phyloP scores from a whole-genome alignment of 30 jellyfish, hydroid and myxozoan genomes.

The Aurelia coerulea region DNA sequence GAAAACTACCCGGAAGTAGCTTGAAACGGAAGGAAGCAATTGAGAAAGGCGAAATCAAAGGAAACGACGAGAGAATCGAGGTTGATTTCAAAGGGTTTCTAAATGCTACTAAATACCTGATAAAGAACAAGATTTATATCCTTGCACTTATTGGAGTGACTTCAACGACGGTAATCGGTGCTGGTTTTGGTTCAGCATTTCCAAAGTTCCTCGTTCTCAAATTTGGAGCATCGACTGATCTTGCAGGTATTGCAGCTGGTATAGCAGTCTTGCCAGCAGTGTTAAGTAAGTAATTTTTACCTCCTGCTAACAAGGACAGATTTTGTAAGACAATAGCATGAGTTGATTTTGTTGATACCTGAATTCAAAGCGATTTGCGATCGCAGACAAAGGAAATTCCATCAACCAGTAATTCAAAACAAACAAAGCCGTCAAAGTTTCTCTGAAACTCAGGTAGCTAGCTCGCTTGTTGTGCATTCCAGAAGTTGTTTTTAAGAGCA shows the following conservation, averaged over 20 bases:
- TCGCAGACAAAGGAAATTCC: too few species aligned
- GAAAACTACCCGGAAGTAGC: constrained; percentile 29
- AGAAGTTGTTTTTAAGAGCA: too few species aligned
- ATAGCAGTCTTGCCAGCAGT: constrained; percentile 35
- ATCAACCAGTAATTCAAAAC: too few species aligned
- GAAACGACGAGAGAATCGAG: constrained; percentile 18
- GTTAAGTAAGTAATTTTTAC: constrained; percentile 11
- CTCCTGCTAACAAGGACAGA: not conserved
- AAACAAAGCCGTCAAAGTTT: too few species aligned
- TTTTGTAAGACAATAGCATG: too few species aligned
- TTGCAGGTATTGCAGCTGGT: constrained; percentile 52
- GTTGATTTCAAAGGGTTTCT: constrained; percentile 38
- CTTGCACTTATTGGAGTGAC: constrained; percentile 60
- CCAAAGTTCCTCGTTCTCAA: constrained; percentile 61
- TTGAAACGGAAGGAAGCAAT: constrained; percentile 61
- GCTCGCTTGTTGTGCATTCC: too few species aligned
- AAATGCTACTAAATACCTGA: constrained; percentile 48
- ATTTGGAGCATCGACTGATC: constrained; percentile 66
- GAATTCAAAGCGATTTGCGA: too few species aligned
- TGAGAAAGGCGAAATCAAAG: constrained; percentile 52
- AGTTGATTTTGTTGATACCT: too few species aligned
- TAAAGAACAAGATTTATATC: constrained; percentile 50
- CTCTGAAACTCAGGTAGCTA: too few species aligned
- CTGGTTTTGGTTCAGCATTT: constrained; percentile 70
- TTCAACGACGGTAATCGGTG: constrained; percentile 37